phyloP scores from a whole-genome alignment of 2,888 invertebrate genomes.

The Ennomos erosarius region DNA sequence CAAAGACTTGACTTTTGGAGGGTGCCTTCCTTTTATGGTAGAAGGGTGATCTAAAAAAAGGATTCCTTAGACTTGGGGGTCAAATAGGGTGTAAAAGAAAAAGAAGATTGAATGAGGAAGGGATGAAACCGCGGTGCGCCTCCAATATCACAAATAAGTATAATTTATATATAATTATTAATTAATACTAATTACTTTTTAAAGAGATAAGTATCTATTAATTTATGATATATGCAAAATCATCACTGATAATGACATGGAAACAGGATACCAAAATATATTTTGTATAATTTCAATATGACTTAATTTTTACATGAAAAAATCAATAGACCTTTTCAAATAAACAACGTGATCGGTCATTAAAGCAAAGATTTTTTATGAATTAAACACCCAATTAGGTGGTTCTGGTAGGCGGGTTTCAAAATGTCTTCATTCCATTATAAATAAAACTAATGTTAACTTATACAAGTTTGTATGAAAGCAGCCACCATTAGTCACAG shows the following conservation, averaged over 20 bases:
- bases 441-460: slow-evolving; percentile 75
- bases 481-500: slow-evolving; percentile 75
- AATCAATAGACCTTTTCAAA: slow-evolving; percentile 37
- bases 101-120: too few species aligned
- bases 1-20: too few species aligned
- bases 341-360: slow-evolving; percentile 64
- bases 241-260: slow-evolving; percentile 8
- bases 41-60: too few species aligned
- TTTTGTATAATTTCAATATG: slow-evolving; percentile 21
- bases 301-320: slow-evolving; percentile 25
- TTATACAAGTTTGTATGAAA: slow-evolving; percentile 65
- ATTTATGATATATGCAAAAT: too few species aligned
- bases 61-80: too few species aligned
- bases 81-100: too few species aligned
- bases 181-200: too few species aligned
- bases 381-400: slow-evolving; percentile 65
- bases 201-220: too few species aligned
- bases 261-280: slow-evolving; percentile 17
- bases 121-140: too few species aligned
- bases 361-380: slow-evolving; percentile 51
- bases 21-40: too few species aligned
- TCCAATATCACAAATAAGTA: too few species aligned
- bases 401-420: slow-evolving; percentile 64
- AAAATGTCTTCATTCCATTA: slow-evolving; percentile 75
- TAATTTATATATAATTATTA: too few species aligned